These are phyloP conservation scores for Deilephila elpenor DNA, from an alignment of 2,888 invertebrate genomes.

Conservation along the genomic window DNA sequence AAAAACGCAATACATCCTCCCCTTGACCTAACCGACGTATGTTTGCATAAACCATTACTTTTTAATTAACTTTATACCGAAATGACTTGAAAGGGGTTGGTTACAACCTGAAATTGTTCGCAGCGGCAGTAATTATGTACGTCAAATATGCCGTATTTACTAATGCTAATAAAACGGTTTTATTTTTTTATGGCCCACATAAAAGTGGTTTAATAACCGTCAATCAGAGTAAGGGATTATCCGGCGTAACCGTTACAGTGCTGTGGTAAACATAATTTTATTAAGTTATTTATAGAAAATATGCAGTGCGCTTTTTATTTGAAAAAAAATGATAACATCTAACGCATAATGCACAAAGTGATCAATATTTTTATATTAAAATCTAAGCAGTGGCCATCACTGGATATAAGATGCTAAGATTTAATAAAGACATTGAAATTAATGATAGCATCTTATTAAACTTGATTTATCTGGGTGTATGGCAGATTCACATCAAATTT, in stretches of 20 bases:
- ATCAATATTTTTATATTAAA: too few species aligned
- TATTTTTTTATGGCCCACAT: constrained; percentile 42
- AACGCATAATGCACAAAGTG: background rate
- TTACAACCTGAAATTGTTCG: constrained; percentile 23
- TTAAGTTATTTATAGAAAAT: constrained; percentile 30
- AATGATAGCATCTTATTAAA: too few species aligned
- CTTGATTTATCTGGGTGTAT: too few species aligned
- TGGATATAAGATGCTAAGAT: too few species aligned
- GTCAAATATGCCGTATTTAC: constrained; percentile 25
- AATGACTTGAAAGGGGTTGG: constrained; percentile 16
- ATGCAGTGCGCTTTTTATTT: background rate
- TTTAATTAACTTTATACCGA: constrained; percentile 15
- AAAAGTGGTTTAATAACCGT: constrained; percentile 46
- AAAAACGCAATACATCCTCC: background rate
- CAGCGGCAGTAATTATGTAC: background rate
- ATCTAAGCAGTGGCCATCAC: too few species aligned
- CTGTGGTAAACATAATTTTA: constrained; percentile 37
- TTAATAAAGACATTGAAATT: too few species aligned
- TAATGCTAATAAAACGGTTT: constrained; percentile 39
- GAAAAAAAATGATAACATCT: background rate
- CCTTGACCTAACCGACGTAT: constrained; percentile 5
- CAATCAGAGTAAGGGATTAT: constrained; percentile 45
- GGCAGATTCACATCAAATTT: too few species aligned
- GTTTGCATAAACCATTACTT: constrained; percentile 21
- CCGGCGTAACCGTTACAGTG: constrained; percentile 37